Evolutionary conservation across 2,797 vertebrate species (phyloP).

Genomic region (Fistularia commersonii): DNA sequence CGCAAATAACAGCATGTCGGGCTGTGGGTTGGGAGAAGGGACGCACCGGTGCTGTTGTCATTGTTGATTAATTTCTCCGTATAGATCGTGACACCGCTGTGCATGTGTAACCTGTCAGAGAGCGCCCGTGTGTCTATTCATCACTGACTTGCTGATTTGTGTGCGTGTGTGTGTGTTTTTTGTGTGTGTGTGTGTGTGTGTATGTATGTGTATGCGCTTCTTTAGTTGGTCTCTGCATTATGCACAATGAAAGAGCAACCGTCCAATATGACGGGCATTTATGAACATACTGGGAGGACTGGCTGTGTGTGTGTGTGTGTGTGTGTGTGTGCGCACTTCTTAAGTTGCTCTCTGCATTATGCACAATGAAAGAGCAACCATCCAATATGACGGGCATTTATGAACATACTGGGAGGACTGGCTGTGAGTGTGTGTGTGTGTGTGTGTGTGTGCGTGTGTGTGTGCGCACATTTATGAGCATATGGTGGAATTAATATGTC

Average conservation of each 20-base stretch:
- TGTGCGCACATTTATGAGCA: constrained; percentile 2
- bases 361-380: constrained; percentile 6
- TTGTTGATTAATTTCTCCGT: constrained; percentile 78
- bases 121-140: constrained; percentile 72
- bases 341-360: not conserved
- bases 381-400: constrained; percentile 3
- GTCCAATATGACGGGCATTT: constrained; percentile 3
- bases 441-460: constrained; percentile 6
- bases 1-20: constrained; percentile 67
- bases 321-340: not conserved
- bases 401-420: constrained; percentile 19
- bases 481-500: constrained; percentile 1
- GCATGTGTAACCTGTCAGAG: constrained; percentile 77
- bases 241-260: constrained; percentile 8
- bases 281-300: constrained; percentile 18
- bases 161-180: constrained; percentile 25
- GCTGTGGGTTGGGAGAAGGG: constrained; percentile 36
- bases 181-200: constrained; percentile 25
- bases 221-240: not conserved
- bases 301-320: constrained; percentile 6
- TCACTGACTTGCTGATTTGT: constrained; percentile 59
- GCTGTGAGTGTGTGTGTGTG: constrained; percentile 1
- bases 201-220: constrained; percentile 11
- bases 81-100: constrained; percentile 72
- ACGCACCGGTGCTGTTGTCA: constrained; percentile 62